These are phyloP conservation scores for Caenorhabditis uteleia DNA, from an alignment of 2,888 invertebrate species.

Conservation along the genomic window DNA sequence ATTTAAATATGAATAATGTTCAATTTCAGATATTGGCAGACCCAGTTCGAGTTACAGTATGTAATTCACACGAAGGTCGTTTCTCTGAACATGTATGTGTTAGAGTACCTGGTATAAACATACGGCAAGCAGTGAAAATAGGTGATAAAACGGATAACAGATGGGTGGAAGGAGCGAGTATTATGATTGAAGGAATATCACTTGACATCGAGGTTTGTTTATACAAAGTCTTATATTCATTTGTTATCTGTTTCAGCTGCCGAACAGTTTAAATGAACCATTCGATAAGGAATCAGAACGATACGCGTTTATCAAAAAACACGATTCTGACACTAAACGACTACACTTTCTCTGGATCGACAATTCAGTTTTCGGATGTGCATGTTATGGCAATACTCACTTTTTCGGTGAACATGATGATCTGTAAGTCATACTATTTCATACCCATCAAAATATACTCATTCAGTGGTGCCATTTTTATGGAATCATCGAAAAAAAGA, in stretches of 20 bases:
- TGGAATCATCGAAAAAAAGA: conserved; percentile 21
- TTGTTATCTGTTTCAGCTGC: conserved; percentile 20
- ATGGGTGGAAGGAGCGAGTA: conserved; percentile 42
- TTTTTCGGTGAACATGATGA: conserved; percentile 88
- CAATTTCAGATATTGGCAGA: conserved; percentile 40
- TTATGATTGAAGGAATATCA: conserved; percentile 33
- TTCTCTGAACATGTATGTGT: conserved; percentile 57
- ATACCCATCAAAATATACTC: conserved; percentile 20
- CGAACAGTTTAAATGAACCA: conserved; percentile 12
- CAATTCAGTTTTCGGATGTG: conserved; percentile 78
- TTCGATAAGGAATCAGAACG: conserved; percentile 31
- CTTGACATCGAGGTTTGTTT: conserved; percentile 33
- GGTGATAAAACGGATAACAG: conserved; percentile 11
- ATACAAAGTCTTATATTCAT: background rate
- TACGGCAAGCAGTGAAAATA: conserved; percentile 38
- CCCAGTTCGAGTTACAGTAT: conserved; percentile 54
- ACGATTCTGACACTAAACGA: conserved; percentile 83
- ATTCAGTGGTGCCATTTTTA: conserved; percentile 57
- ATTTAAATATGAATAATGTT: too few species aligned
- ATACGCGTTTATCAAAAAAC: conserved; percentile 71
- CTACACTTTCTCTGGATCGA: conserved; percentile 89
- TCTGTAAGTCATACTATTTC: conserved; percentile 21
- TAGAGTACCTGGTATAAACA: conserved; percentile 36
- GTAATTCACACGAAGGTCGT: conserved; percentile 59
- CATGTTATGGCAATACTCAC: conserved; percentile 90